Percentiles rank a stretch among this genome's conserved stretches.
Conservation (phyloP, 2,797 vertebrate species). For the Lithobates sylvaticus region DNA sequence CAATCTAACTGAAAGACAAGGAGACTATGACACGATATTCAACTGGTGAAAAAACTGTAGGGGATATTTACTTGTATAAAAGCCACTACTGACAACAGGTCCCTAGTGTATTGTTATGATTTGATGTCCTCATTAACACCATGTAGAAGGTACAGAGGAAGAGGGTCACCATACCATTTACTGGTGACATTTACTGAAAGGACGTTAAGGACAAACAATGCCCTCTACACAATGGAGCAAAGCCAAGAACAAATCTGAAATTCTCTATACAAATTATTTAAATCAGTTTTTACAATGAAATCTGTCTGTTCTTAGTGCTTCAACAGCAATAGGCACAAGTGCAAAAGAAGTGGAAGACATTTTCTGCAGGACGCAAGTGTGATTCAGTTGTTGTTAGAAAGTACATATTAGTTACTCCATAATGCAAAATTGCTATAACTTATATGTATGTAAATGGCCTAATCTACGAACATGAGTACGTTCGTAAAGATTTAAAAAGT, state of each 20-base stretch:
- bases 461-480: no score
- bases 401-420: not conserved
- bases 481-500: no score
- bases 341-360: not conserved
- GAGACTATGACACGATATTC: not conserved
- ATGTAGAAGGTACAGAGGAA: constrained; percentile 3
- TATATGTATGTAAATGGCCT: not conserved
- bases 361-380: no score
- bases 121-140: constrained; percentile 8
- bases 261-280: constrained; percentile 13
- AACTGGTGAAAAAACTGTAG: not conserved
- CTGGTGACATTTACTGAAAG: constrained; percentile 31
- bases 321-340: not conserved
- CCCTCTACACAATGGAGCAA: not conserved
- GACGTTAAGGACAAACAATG: constrained; percentile 23
- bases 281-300: constrained; percentile 35
- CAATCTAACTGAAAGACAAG: not conserved
- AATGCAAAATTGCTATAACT: not conserved
- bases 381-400: not conserved
- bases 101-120: not conserved
- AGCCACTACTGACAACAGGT: not conserved
- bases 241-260: constrained; percentile 12
- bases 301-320: not conserved
- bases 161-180: constrained; percentile 11
- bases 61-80: not conserved